Evolutionary conservation across 2,797 vertebrate species (phyloP).

Genomic region (Eulemur mongoz): DNA sequence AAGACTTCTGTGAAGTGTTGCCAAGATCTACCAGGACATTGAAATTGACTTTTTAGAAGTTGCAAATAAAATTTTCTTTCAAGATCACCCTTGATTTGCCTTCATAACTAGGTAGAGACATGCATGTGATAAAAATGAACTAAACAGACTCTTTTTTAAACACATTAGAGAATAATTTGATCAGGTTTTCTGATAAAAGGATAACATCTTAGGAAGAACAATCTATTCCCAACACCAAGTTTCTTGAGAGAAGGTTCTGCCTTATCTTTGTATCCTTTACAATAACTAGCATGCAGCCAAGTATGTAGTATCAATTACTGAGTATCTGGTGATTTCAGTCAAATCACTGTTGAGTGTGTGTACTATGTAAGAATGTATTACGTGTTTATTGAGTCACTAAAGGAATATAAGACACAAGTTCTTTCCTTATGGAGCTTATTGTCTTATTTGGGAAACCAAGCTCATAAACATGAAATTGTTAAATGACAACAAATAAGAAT

Average conservation of each 20-base stretch:
- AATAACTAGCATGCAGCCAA: neutral
- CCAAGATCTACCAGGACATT: neutral
- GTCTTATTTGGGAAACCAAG: neutral
- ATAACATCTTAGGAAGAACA: neutral
- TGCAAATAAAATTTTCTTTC: constrained; percentile 46
- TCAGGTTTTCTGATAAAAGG: neutral
- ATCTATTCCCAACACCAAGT: neutral
- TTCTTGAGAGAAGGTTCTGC: neutral
- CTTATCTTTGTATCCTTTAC: neutral
- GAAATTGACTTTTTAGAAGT: neutral
- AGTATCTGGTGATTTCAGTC: neutral
- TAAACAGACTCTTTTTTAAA: constrained; percentile 5
- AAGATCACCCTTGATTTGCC: neutral
- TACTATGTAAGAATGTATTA: neutral
- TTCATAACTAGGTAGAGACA: neutral
- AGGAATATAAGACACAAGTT: neutral
- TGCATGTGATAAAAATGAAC: constrained; percentile 16
- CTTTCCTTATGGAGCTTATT: neutral
- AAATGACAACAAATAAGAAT: neutral
- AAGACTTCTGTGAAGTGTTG: neutral
- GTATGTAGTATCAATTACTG: neutral
- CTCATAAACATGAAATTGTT: neutral
- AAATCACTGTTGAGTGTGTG: neutral
- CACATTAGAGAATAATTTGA: neutral
- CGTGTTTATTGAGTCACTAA: neutral